Conservation (phyloP, 2,113 vertebrate species). For the Mustelus asterias region DNA sequence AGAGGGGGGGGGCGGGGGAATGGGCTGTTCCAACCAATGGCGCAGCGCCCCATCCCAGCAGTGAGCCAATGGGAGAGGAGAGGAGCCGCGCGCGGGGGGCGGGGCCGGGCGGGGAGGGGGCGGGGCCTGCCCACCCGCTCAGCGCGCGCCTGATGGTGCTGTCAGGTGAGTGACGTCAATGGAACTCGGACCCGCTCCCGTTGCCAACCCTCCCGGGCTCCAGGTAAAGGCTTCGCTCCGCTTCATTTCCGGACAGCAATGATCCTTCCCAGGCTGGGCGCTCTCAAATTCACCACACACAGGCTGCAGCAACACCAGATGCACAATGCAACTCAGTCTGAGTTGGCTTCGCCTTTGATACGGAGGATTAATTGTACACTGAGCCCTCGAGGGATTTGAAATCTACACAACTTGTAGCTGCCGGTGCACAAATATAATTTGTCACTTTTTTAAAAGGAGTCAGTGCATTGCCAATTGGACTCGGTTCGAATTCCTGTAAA, state of each 20-base stretch:
- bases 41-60: neutral
- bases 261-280: neutral
- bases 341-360: neutral
- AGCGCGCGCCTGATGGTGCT: neutral
- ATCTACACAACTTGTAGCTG: neutral
- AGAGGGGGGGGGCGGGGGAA: neutral
- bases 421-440: neutral
- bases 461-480: neutral
- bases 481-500: neutral
- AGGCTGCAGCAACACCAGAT: neutral
- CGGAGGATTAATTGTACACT: neutral
- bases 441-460: neutral
- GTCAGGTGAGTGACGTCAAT: conserved; percentile 33
- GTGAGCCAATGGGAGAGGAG: neutral
- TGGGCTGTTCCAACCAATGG: neutral
- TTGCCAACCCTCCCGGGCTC: neutral
- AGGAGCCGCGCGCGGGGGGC: neutral
- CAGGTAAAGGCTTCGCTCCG: neutral
- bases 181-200: neutral
- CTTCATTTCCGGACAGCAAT: neutral
- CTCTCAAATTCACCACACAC: neutral
- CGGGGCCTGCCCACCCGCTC: neutral
- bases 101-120: neutral
- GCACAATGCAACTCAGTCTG: neutral
- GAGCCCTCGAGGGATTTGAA: neutral